Conservation (phyloP, 2,888 invertebrate genomes). For the Drosophila merina region DNA sequence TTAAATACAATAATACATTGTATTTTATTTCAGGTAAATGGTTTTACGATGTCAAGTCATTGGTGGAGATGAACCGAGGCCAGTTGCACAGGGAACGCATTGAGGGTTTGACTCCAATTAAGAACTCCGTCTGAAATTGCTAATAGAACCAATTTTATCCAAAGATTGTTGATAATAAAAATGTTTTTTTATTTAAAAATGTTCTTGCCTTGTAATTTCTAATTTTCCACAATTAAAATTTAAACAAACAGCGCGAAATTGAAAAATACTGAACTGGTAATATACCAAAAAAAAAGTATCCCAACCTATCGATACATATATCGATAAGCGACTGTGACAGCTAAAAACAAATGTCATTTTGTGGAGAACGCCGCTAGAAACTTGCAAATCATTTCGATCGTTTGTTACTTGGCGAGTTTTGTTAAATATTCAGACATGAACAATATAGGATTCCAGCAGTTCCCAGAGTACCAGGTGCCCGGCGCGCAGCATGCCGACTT, state of each 20-base stretch:
- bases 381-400: slow-evolving; percentile 72
- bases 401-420: slow-evolving; percentile 34
- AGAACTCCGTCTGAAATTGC: slow-evolving; percentile 11
- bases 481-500: slow-evolving; percentile 85
- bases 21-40: slow-evolving; percentile 84
- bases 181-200: slow-evolving; percentile 9
- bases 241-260: not conserved
- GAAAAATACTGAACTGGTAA: not conserved
- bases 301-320: not conserved
- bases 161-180: slow-evolving; percentile 46
- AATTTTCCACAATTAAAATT: not conserved
- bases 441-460: slow-evolving; percentile 73
- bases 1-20: not conserved
- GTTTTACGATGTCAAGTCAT: slow-evolving; percentile 90
- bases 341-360: slow-evolving; percentile 61
- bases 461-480: slow-evolving; percentile 83
- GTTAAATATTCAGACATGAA: slow-evolving; percentile 58
- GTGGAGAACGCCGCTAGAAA: slow-evolving; percentile 59
- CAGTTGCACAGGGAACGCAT: slow-evolving; percentile 76
- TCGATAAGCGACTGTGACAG: slow-evolving; percentile 6
- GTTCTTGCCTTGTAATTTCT: not conserved
- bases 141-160: slow-evolving; percentile 27
- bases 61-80: slow-evolving; percentile 80
- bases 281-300: not conserved
- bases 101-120: slow-evolving; percentile 57